These are phyloP conservation scores for Nasua narica DNA, from an alignment of 2,797 vertebrate species.

Conservation along the genomic window DNA sequence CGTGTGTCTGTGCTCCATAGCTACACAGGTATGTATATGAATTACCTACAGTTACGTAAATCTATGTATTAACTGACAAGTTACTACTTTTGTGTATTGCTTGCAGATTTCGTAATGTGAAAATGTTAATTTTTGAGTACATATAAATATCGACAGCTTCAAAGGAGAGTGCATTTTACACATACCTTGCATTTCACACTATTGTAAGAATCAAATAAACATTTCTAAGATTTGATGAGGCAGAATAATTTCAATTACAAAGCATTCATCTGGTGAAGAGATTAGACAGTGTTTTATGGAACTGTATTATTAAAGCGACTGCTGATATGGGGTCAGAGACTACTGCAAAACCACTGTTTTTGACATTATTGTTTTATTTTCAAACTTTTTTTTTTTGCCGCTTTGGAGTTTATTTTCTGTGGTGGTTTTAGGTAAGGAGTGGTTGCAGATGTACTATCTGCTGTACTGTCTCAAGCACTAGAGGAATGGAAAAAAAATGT, in stretches of 20 bases:
- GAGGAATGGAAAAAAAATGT: constrained; percentile 70
- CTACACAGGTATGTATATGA: constrained; percentile 64
- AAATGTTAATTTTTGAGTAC: constrained; percentile 56
- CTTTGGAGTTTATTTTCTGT: constrained; percentile 32
- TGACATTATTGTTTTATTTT: constrained; percentile 53
- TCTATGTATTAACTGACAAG: neutral
- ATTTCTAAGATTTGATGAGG: constrained; percentile 64
- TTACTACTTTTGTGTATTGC: constrained; percentile 37
- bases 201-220: constrained; percentile 56
- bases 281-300: constrained; percentile 37
- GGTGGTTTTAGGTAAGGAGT: constrained; percentile 51
- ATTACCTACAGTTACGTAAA: constrained; percentile 14
- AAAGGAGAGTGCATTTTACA: constrained; percentile 50
- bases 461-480: constrained; percentile 57
- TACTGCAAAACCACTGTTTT: neutral
- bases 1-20: constrained; percentile 35
- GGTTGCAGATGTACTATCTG: constrained; percentile 50
- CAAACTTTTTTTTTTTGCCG: constrained; percentile 64
- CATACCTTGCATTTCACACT: constrained; percentile 25
- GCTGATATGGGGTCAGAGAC: neutral
- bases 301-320: neutral
- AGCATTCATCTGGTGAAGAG: constrained; percentile 52
- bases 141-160: constrained; percentile 36
- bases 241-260: constrained; percentile 70
- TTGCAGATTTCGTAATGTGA: constrained; percentile 47